These are phyloP conservation scores for Vulpes vulpes DNA, from an alignment of 2,113 vertebrate species.

Conservation along the genomic window DNA sequence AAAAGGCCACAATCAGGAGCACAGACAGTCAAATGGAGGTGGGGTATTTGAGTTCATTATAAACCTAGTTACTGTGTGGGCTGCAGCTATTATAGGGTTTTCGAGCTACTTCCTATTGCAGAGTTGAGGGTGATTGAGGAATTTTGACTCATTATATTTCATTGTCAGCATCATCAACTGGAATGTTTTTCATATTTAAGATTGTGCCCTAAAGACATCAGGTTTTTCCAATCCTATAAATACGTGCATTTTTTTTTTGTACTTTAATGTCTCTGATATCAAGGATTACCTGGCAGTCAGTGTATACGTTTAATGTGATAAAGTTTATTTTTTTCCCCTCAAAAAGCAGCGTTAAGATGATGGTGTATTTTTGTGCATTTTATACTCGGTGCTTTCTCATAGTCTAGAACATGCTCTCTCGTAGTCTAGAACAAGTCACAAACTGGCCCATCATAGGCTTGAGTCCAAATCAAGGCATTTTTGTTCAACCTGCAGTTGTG, in stretches of 20 bases:
- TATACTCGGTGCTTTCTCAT: neutral
- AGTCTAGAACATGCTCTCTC: neutral
- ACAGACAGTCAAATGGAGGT: neutral
- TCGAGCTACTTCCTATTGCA: conserved; percentile 2
- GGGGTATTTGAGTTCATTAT: neutral
- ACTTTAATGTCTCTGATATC: neutral
- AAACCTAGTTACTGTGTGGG: neutral
- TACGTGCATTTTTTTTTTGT: neutral
- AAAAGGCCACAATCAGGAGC: neutral
- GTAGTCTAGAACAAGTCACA: neutral
- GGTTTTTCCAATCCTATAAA: neutral
- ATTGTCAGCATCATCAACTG: neutral
- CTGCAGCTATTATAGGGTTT: neutral
- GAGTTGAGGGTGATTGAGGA: neutral
- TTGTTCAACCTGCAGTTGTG: neutral
- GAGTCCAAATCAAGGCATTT: neutral
- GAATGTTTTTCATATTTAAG: conserved; percentile 30
- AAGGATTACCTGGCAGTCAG: neutral
- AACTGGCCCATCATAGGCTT: neutral
- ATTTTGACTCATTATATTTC: neutral
- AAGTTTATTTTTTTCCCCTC: neutral
- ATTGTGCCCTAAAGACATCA: neutral
- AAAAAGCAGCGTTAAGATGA: neutral
- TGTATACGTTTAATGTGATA: neutral
- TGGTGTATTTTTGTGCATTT: neutral